Evolutionary conservation across 2,888 invertebrate species (phyloP).

Genomic region (Tetheella fluctuosa): DNA sequence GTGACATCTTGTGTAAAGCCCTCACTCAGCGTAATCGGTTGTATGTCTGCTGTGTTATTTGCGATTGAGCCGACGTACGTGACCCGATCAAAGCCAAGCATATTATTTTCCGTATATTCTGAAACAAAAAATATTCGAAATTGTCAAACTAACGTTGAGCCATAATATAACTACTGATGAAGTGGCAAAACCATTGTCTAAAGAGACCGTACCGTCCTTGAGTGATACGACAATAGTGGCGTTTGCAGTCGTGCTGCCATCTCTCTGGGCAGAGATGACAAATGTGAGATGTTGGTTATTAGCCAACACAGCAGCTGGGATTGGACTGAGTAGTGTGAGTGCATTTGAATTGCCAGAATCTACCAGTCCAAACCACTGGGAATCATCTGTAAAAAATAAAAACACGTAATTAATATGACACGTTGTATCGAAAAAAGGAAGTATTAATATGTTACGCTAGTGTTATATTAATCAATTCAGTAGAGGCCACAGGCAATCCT

Average conservation of each 20-base stretch:
- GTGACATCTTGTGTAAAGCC: constrained; percentile 28
- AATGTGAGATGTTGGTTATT: constrained; percentile 37
- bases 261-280: constrained; percentile 31
- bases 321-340: constrained; percentile 22
- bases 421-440: too few relatives aligned
- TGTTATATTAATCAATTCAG: background rate
- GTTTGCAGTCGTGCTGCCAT: constrained; percentile 25
- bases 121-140: constrained; percentile 6
- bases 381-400: constrained; percentile 20
- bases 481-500: too few relatives aligned
- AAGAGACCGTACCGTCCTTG: constrained; percentile 22
- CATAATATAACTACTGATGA: too few relatives aligned
- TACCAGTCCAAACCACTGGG: constrained; percentile 34
- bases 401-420: background rate
- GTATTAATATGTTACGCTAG: background rate
- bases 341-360: constrained; percentile 24
- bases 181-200: background rate
- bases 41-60: constrained; percentile 18
- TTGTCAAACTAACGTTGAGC: background rate
- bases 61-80: constrained; percentile 29
- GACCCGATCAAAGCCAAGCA: constrained; percentile 33
- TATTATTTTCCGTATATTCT: constrained; percentile 22
- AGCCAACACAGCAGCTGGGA: constrained; percentile 33
- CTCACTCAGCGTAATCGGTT: constrained; percentile 24
- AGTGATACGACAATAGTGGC: constrained; percentile 36